A percentile compares a stretch with the other conserved stretches of the same genome.
Conservation (phyloP, 2,113 vertebrate species). For the Apeltes quadracus region DNA sequence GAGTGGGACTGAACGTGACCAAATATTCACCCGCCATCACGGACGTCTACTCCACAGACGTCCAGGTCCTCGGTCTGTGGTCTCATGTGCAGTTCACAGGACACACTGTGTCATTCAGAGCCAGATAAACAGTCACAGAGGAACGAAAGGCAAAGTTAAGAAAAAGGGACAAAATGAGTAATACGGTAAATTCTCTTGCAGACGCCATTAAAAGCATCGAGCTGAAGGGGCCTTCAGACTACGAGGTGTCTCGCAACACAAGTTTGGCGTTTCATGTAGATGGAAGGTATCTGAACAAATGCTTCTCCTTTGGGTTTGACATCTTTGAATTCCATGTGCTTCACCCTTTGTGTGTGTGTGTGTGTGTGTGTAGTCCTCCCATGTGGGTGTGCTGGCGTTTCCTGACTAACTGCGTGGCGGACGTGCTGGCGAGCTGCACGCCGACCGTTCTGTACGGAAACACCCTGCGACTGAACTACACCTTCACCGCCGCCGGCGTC, state of each 20-base stretch:
- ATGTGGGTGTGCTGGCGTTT: constrained; percentile 88
- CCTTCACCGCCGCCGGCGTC: constrained; percentile 79
- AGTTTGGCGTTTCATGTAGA: constrained; percentile 83
- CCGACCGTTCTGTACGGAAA: constrained; percentile 79
- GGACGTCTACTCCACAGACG: constrained; percentile 75
- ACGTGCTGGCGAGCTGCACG: constrained; percentile 79
- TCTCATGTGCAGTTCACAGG: neutral
- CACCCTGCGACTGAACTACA: constrained; percentile 82
- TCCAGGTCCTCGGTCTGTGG: constrained; percentile 84
- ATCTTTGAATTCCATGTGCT: neutral
- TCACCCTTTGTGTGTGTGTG: neutral
- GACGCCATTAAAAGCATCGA: constrained; percentile 86
- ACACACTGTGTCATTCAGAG: neutral
- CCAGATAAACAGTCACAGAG: neutral
- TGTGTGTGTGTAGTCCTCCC: constrained; percentile 79
- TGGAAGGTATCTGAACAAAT: constrained; percentile 82
- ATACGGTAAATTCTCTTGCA: constrained; percentile 54
- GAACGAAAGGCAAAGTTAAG: neutral
- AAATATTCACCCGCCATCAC: constrained; percentile 68
- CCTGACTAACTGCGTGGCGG: constrained; percentile 79
- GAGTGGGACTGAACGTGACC: constrained; percentile 77
- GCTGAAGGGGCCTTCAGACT: constrained; percentile 80
- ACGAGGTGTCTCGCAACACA: constrained; percentile 80
- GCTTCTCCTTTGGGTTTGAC: neutral
- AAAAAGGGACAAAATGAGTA: neutral